Conservation (phyloP, 2,113 vertebrate genomes). For the Peromyscus polionotus region DNA sequence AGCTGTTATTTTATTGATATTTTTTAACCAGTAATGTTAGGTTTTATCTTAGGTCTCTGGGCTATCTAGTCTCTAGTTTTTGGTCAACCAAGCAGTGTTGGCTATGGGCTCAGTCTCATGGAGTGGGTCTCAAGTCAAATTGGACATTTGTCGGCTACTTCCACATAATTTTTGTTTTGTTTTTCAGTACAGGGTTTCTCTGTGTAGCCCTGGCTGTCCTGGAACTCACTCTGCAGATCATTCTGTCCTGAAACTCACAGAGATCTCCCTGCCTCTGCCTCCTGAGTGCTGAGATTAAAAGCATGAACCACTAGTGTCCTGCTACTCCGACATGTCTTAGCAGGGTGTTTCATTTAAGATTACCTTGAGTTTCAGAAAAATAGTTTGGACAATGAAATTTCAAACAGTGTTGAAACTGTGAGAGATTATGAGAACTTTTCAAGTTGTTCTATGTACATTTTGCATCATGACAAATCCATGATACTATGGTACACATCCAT, state of each 20-base stretch:
- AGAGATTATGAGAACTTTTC: neutral
- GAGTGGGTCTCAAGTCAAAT: neutral
- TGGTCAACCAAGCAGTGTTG: neutral
- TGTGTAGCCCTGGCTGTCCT: too few relatives aligned
- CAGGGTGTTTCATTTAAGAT: neutral
- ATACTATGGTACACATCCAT: too few relatives aligned
- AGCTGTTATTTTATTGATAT: neutral
- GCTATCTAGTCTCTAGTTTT: neutral
- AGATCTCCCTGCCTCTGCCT: too few relatives aligned
- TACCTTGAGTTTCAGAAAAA: neutral
- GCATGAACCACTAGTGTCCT: too few relatives aligned
- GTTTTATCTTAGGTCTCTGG: neutral
- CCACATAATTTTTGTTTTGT: too few relatives aligned
- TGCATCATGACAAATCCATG: neutral
- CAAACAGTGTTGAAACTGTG: neutral
- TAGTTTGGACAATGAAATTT: neutral
- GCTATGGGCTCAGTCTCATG: neutral
- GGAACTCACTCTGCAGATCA: too few relatives aligned
- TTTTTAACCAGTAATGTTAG: too few relatives aligned
- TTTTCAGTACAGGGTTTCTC: too few relatives aligned
- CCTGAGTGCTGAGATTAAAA: too few relatives aligned
- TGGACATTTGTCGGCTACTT: neutral
- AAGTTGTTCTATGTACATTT: neutral
- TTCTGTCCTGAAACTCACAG: too few relatives aligned
- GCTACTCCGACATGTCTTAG: neutral